Evolutionary conservation across 2,113 vertebrate species (phyloP).

Genomic region (Daphoenositta chrysoptera): DNA sequence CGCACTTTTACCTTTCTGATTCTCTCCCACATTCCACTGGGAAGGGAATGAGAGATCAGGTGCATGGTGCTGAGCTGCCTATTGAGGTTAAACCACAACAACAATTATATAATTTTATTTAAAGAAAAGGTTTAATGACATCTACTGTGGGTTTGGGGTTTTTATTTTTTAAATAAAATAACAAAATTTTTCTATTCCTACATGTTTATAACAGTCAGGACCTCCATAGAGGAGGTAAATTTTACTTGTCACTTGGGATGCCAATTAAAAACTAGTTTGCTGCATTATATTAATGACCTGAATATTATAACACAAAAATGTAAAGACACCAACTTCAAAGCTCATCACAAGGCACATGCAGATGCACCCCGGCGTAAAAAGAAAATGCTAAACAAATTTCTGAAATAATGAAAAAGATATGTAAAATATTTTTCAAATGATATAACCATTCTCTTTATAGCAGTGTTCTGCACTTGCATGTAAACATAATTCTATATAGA

Average conservation of each 20-base stretch:
- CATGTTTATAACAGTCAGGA: not conserved
- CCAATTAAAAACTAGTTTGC: not conserved
- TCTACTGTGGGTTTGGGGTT: rapidly evolving
- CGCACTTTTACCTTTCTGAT: not conserved
- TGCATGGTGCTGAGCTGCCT: not conserved
- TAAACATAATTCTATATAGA: not conserved
- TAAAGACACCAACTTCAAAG: not conserved
- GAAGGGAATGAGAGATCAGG: not conserved
- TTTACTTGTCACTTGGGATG: not conserved
- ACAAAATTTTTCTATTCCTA: not conserved
- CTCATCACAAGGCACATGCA: not conserved
- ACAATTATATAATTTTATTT: not conserved
- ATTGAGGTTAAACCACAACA: not conserved
- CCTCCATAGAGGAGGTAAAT: not conserved
- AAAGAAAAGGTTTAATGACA: not conserved
- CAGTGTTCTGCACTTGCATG: not conserved
- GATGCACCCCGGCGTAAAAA: not conserved
- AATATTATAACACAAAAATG: not conserved
- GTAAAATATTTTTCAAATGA: not conserved
- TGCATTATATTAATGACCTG: not conserved
- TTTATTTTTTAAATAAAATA: not conserved
- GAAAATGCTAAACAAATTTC: not conserved
- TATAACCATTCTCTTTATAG: not conserved
- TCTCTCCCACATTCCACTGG: not conserved
- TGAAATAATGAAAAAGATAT: not conserved